These are phyloP conservation scores for Busseola fusca DNA, from an alignment of 2,888 invertebrate genomes.

Conservation along the genomic window DNA sequence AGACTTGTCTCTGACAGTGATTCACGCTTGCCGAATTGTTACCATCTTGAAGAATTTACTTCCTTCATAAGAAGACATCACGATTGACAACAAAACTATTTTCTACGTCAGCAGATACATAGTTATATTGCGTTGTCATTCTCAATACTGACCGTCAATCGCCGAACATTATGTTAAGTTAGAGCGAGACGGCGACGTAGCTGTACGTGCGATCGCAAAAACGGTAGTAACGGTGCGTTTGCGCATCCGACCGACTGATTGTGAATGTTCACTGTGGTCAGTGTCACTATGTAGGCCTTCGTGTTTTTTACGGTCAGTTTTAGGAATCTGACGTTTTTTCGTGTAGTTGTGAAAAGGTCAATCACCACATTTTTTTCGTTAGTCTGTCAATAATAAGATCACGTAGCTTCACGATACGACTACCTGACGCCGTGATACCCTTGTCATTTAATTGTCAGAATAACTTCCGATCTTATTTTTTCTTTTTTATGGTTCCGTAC, in stretches of 20 bases:
- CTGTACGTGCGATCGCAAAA: constrained; percentile 54
- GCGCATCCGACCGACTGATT: constrained; percentile 52
- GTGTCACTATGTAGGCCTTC: constrained; percentile 45
- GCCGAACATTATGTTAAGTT: constrained; percentile 42
- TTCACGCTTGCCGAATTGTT: background rate
- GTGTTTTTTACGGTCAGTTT: constrained; percentile 20
- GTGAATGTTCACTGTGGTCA: constrained; percentile 57
- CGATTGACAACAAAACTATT: background rate
- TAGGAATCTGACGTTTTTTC: constrained; percentile 1
- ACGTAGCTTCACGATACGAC: background rate
- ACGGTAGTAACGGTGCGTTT: constrained; percentile 59
- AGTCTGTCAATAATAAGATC: constrained; percentile 7
- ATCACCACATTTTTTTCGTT: background rate
- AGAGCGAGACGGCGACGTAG: constrained; percentile 45
- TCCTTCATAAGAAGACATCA: background rate
- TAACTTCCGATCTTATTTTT: too few relatives aligned
- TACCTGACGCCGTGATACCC: background rate
- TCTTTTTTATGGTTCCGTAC: too few relatives aligned
- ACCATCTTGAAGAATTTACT: background rate
- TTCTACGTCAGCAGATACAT: background rate
- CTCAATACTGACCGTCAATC: constrained; percentile 22
- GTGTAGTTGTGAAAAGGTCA: background rate
- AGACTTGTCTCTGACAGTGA: background rate
- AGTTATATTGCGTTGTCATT: background rate
- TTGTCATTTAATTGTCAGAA: background rate